phyloP scores from a whole-genome alignment of 2,797 vertebrate genomes.

The Denticeps clupeoides region DNA sequence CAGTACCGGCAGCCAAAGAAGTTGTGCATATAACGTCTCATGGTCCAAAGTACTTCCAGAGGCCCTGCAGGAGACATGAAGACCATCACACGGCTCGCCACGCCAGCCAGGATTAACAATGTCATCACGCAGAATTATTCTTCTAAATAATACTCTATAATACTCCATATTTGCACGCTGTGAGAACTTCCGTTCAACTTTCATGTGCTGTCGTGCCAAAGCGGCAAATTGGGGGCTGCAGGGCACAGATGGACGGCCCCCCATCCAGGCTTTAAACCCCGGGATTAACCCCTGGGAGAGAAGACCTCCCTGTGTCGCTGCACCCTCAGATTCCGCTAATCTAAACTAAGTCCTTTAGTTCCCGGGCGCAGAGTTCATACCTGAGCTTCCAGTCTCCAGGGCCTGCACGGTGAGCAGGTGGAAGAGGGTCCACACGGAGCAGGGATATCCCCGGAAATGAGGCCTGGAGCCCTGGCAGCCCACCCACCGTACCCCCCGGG shows the following conservation, averaged over 20 bases:
- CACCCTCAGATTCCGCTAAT: slow-evolving; percentile 61
- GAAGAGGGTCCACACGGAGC: slow-evolving; percentile 83
- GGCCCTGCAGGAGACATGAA: slow-evolving; percentile 48
- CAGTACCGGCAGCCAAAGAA: slow-evolving; percentile 83
- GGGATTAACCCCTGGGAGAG: slow-evolving; percentile 23
- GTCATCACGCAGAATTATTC: too few species aligned
- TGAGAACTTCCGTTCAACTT: too few species aligned
- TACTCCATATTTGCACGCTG: too few species aligned
- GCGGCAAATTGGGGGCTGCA: too few species aligned
- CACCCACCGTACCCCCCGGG: slow-evolving; percentile 68
- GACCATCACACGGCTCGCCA: too few species aligned
- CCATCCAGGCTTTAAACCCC: slow-evolving; percentile 18
- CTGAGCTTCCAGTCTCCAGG: slow-evolving; percentile 22
- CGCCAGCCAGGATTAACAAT: too few species aligned
- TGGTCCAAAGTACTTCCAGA: slow-evolving; percentile 64
- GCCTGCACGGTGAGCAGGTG: slow-evolving; percentile 78
- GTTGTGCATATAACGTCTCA: slow-evolving; percentile 66
- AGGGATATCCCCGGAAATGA: slow-evolving; percentile 76
- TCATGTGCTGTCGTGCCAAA: too few species aligned
- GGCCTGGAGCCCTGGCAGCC: slow-evolving; percentile 77
- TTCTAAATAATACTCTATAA: too few species aligned
- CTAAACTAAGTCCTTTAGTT: slow-evolving; percentile 56
- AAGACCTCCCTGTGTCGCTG: slow-evolving; percentile 58
- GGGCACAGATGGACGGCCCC: too few species aligned
- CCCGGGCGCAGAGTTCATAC: slow-evolving; percentile 54